Evolutionary conservation across 2,888 invertebrate genomes (phyloP), one percentile per base, ranked within the genome.

Genomic region (Deilephila porcellus): DNA sequence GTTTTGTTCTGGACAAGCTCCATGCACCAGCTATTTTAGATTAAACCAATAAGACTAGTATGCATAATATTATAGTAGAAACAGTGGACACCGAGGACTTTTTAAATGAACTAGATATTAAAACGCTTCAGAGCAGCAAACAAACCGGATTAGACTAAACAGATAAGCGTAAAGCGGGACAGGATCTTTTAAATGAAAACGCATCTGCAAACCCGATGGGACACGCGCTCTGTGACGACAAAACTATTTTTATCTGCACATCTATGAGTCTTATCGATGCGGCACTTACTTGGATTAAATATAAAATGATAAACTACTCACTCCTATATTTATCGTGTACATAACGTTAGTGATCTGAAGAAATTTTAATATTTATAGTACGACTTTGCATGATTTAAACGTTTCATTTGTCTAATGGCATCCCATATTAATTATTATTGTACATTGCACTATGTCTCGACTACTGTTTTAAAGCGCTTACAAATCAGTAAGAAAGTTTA

Each of bases 61-160:
- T n/a, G 14, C 14, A 25, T 45, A 20, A 45, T 4, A 52, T 67
- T 67, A 52, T 60, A 29, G 11, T 29, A 60, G 60, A 29, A 60
- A 60, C 17, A 25, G 25, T 52, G 25, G 14, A 25, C 45, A 52
- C 20, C 11, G 17, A n/a, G 52, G 25, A 52, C 7, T 14, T 52
- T 20, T 67, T 25, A 60, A 60, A 52, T 52, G 52, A 67, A 52
- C 67, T 67, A 67, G 67, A 67, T 67, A 67, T 67, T 67, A 45
- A 67, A 67, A 52, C 67, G 11, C 37, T 63, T 32, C 34, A n/a
- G 34, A 34, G 7, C n/a, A 19, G 34, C 62, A 63, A 63, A 63
- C 62, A 63, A 19, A n/a, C 62, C 62, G 34, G 62, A 63, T 63
- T 63, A 63, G 34, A 34, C 34, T 63, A 37, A 64, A 37, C 64